Percentiles rank a stretch among this genome's conserved stretches.
Evolutionary conservation across 2,797 vertebrate species (phyloP).

Genomic region (Zenarchopterus dispar): DNA sequence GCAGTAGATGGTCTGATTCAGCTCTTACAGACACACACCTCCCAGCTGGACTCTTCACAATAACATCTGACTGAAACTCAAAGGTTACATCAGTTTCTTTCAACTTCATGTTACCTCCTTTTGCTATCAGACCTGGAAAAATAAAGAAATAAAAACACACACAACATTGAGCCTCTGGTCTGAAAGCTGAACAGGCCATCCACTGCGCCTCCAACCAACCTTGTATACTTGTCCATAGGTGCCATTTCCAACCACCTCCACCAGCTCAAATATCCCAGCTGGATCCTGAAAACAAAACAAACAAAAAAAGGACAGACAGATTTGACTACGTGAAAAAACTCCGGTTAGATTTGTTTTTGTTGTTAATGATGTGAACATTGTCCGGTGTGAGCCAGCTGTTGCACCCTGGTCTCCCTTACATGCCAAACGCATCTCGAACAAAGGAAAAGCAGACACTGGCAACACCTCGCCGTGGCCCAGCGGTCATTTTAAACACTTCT

Average conservation of each 20-base stretch:
- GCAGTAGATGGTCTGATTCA: slow-evolving; percentile 54
- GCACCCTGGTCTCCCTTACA: slow-evolving; percentile 83
- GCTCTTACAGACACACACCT: slow-evolving; percentile 4
- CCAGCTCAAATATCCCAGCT: slow-evolving; percentile 93
- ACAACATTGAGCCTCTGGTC: slow-evolving; percentile 11
- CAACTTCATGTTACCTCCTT: slow-evolving; percentile 2
- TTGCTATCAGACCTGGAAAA: slow-evolving; percentile 19
- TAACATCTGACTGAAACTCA: slow-evolving; percentile 10
- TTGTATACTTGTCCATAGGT: slow-evolving; percentile 95
- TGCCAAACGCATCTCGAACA: slow-evolving; percentile 89
- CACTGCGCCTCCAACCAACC: slow-evolving; percentile 80
- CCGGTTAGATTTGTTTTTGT: not conserved
- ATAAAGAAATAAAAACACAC: not conserved
- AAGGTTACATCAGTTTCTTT: not conserved
- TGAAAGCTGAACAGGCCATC: slow-evolving; percentile 59
- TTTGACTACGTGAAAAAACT: not conserved
- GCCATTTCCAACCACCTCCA: slow-evolving; percentile 94
- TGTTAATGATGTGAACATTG: not conserved
- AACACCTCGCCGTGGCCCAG: slow-evolving; percentile 72
- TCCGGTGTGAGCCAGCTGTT: slow-evolving; percentile 85
- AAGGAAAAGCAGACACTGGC: slow-evolving; percentile 86
- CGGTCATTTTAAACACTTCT: slow-evolving; percentile 61
- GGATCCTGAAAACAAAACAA: slow-evolving; percentile 83
- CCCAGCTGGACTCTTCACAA: slow-evolving; percentile 18
- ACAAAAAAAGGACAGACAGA: not conserved